Evolutionary conservation across 2,113 vertebrate species (phyloP), one percentile per base, ranked within the genome.

Genomic region (Cyanistes caeruleus): DNA sequence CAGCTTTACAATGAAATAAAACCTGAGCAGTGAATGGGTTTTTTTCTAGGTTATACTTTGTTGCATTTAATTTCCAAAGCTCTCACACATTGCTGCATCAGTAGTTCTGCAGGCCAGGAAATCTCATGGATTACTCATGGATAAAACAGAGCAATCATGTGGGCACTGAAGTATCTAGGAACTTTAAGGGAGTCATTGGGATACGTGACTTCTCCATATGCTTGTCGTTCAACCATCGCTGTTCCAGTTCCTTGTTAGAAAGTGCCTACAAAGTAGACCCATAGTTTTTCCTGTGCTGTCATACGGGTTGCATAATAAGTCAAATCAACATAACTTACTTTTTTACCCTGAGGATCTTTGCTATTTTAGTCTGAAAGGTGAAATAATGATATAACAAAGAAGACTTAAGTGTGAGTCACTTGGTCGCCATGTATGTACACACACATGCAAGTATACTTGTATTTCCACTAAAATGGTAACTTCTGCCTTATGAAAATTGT

Each of bases 371-470:
- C 44, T 48, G 59, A 78, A 91, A 53, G 37, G 17, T 43, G 39
- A 94, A 80, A 82, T 62, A 74, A n/a, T 59, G 14, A 31, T 80
- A 35, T 15, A 82, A 58, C 60, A 24, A 77, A 77, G 49, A 30
- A 64, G 39, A 27, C 39, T 87, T 88, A 43, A 94, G 14, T 27
- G 28, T 83, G 72, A 68, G 27, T 65, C 48, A 73, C 25, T 67
- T 90, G 1, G 6, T 83, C 65, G 37, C 63, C 25, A 4, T 25
- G 15, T n/a, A 41, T 82, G 21, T 84, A 53, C 33, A 31, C 1
- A 44, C 3, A 37, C 3, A 17, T 28, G 35, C 0, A 0, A 18
- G 7, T 13, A 16, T 31, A 22, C 2, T 1, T 74, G 0, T 24
- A 56, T n/a, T 69, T 85, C 62, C 64, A n/a, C 88, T 79, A 52